These are phyloP conservation scores for Sarcophaga caerulescens DNA, from an alignment of 2,888 invertebrate genomes.

Conservation along the genomic window DNA sequence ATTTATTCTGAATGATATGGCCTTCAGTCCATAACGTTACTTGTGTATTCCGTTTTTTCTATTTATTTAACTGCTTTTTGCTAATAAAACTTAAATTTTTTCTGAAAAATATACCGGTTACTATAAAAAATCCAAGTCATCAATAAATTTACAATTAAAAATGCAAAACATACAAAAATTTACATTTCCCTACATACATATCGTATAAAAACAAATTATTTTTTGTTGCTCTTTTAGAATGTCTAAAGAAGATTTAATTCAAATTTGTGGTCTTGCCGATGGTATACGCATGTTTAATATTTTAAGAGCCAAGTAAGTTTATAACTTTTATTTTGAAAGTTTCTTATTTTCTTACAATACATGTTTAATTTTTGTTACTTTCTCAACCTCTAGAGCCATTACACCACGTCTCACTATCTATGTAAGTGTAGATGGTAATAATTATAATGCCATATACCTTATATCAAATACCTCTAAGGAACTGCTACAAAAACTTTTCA, in stretches of 20 bases:
- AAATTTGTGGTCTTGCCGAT: constrained; percentile 96
- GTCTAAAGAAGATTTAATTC: constrained; percentile 94
- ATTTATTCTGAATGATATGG: no score
- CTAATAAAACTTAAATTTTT: no score
- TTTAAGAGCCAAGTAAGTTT: constrained; percentile 89
- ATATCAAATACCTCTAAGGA: constrained; percentile 86
- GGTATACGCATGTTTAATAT: constrained; percentile 96
- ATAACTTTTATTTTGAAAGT: background rate
- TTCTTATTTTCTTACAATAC: background rate
- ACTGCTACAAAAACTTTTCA: constrained; percentile 85
- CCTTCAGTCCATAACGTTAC: no score
- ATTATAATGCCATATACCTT: constrained; percentile 92
- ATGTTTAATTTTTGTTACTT: background rate
- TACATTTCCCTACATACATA: no score
- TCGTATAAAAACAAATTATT: no score
- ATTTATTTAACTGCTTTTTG: no score
- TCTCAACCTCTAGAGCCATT: constrained; percentile 82
- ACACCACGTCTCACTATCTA: constrained; percentile 92
- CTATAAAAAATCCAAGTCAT: no score
- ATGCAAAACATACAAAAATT: no score
- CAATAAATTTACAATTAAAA: no score
- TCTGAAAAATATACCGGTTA: no score
- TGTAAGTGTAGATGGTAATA: constrained; percentile 86
- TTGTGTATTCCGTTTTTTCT: no score
- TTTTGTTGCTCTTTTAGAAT: constrained; percentile 81